Evolutionary conservation across 2,888 invertebrate species (phyloP).

Genomic region (Polyommatus iphigenia): DNA sequence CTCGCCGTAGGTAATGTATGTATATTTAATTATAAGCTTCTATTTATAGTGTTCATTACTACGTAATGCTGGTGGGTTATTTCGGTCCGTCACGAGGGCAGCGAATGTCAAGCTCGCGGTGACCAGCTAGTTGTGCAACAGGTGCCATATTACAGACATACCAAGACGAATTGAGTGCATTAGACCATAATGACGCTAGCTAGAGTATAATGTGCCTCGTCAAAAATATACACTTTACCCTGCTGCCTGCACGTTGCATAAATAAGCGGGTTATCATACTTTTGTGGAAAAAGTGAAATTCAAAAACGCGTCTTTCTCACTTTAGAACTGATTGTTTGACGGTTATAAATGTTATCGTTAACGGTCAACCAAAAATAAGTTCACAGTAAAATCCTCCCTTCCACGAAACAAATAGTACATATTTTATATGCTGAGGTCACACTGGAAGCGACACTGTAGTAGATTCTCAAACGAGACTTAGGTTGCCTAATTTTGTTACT

Average conservation of each 20-base stretch:
- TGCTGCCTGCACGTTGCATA: neutral
- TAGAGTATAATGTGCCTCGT: neutral
- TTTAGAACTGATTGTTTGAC: too few species aligned
- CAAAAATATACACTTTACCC: neutral
- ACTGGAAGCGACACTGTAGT: too few species aligned
- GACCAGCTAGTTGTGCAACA: constrained; percentile 68
- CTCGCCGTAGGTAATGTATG: constrained; percentile 61
- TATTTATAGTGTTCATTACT: constrained; percentile 75
- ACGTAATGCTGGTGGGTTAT: constrained; percentile 74
- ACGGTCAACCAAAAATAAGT: too few species aligned
- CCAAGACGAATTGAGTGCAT: constrained; percentile 1
- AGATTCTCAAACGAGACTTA: too few species aligned
- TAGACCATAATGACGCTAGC: neutral
- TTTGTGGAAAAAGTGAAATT: too few species aligned
- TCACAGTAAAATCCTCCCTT: too few species aligned
- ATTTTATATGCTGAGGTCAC: too few species aligned
- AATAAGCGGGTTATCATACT: neutral
- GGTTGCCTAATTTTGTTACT: too few species aligned
- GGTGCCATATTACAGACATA: constrained; percentile 52
- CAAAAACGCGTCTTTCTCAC: too few species aligned
- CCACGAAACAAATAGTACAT: too few species aligned
- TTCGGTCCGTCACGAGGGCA: constrained; percentile 74
- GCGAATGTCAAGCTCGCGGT: constrained; percentile 77
- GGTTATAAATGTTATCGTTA: too few species aligned
- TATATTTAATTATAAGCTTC: constrained; percentile 71